Evolutionary conservation across 2,888 invertebrate genomes (phyloP), one percentile per base, ranked within the genome.

Genomic region (Apotomis capreana): DNA sequence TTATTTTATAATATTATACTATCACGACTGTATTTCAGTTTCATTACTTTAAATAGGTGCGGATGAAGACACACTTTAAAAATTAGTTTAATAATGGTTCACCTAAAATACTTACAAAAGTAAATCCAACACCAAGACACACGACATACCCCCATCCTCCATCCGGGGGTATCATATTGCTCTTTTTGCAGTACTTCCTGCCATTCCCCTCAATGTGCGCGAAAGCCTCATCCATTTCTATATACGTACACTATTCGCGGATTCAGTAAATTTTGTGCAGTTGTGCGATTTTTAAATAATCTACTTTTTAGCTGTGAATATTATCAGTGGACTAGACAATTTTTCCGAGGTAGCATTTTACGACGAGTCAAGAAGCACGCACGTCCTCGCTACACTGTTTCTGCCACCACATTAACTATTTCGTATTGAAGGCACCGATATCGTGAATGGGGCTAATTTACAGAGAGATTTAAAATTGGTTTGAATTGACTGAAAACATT

Each of bases 71-170:
- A 26, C 26, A 26, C 26, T 26, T 26, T 26, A 26, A 26, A 26
- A 26, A 26, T 26, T 26, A 2, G 1, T 26, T 26, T 26, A 26
- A 40, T 6, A 40, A 40, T 4, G 6, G 40, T 6, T 40, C 6
- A 40, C 40, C 40, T 13, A 60, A 69, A 75, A 74, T 78, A 95
- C 96, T 96, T 92, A 97, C 96, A 84, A 96, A 96, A 55, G 96
- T 95, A 74, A 96, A 86, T 77, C 96, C 95, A 81, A 96, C 95
- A 26, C 96, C 96, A 9, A 96, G 80, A 51, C 96, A 95, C 12
- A 97, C 94, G 65, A 96, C 87, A 85, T 96, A 96, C 0, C 97
- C 97, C 96, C 96, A 97, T 0, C 97, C 97, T 4, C 97, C 97
- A 78, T 96, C 96, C 0, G 96, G 96, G 0, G 96, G 86, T 0